Base-by-base conservation (phyloP, 1,140 invertebrate species). In the Ceratina australensis region DNA sequence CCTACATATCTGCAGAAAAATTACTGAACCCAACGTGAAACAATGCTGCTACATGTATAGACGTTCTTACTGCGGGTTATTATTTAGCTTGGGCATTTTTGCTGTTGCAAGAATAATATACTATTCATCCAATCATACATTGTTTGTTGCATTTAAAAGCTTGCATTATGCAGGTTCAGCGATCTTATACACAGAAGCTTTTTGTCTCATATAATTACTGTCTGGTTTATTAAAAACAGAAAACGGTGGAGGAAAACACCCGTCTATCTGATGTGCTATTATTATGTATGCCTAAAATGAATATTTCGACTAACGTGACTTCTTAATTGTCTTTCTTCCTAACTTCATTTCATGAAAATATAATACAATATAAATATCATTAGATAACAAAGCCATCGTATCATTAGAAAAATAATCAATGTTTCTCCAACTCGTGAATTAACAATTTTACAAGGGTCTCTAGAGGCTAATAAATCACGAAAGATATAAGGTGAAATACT, bases 381-480 rank as follows among this genome's bases (percentile, higher is more conserved):
- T 1, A 59, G 24, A 59, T 22, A 13, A 59, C 12, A 24, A 0
- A 5, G 8, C 4, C 0, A 5, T 8, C 10, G 16, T 61, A 61
- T 54, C 49, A 67, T 50, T 63, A 65, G 20, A 28, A 13, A 50
- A 28, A 67, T 24, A n/a, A 67, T 18, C 52, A 52, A 71, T 68
- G 76, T 79, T 68, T 49, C 64, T 47, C n/a, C 26, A n/a, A n/a
- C n/a, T n/a, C n/a, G n/a, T n/a, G 20, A 47, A 65, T 7, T 65
- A 26, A 57, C 28, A 69, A 76, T 60, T 72, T 52, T 61, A 69
- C 33, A 83, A 80, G 22, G 77, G 80, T 83, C 60, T 28, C 3
- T 60, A 13, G 57, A 59, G 79, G 80, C 81, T 80, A 78, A 85
- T 88, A 87, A 87, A 88, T 87, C 82, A 69, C 64, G 69, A 71